Conservation (phyloP, 2,113 vertebrate species). For the Gallinago jamesoni region DNA sequence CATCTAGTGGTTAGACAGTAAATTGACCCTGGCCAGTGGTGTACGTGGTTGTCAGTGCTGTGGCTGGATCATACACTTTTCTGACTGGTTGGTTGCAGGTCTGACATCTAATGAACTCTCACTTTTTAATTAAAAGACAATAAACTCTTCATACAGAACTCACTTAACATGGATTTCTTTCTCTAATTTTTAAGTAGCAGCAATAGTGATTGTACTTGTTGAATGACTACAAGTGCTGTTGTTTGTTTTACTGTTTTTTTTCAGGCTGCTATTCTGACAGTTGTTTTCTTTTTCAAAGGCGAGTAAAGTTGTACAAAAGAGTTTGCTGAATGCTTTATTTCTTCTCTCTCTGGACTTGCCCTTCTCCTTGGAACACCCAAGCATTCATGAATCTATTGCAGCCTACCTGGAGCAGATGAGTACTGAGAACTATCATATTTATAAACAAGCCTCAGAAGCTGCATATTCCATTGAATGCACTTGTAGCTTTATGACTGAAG, state of each 20-base stretch:
- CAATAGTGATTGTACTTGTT: neutral
- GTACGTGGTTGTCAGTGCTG: neutral
- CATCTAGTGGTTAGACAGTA: constrained; percentile 38
- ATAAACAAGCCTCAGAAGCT: constrained; percentile 80
- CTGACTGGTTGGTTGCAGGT: neutral
- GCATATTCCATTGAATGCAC: constrained; percentile 86
- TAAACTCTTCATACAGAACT: neutral
- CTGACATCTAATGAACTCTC: neutral
- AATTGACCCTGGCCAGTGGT: neutral
- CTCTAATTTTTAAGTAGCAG: neutral
- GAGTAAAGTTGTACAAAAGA: constrained; percentile 81
- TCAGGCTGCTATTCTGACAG: neutral
- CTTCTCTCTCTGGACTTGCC: constrained; percentile 86
- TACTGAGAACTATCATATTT: constrained; percentile 84
- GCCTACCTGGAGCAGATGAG: constrained; percentile 93
- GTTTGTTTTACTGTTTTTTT: neutral
- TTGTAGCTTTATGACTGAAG: constrained; percentile 86
- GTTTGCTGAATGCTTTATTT: constrained; percentile 82
- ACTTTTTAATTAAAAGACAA: neutral
- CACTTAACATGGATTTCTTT: neutral
- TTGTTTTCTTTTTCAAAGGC: constrained; percentile 76
- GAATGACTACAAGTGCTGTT: neutral
- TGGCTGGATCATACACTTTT: neutral
- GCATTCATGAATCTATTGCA: constrained; percentile 82
- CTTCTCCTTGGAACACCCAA: constrained; percentile 85